Base-by-base conservation (phyloP, 2,113 vertebrate genomes). In the Edolisoma coerulescens region DNA sequence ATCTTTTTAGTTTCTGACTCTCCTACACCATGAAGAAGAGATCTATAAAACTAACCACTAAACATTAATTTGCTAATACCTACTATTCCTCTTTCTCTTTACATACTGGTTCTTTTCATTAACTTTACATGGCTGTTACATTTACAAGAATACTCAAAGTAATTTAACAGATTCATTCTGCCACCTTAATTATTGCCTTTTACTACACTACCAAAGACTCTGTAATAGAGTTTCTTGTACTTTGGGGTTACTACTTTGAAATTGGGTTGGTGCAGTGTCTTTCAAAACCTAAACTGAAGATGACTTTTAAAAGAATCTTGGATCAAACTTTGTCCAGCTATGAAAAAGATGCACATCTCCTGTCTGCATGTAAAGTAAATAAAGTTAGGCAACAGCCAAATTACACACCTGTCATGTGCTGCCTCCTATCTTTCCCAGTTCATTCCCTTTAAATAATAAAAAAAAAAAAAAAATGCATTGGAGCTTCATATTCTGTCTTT, bases 341-440 rank as follows among this genome's bases (percentile, higher is more conserved):
- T 44, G 47, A 89, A 68, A 74, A 45, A 90, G n/a, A 32, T 90
- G 28, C 37, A 60, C 57, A 69, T 41, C 52, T 68, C 60, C 41
- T 63, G 45, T 75, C 77, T 90, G 20, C 37, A n/a, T 23, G 13
- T 68, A 65, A 84, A 24, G 26, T 67, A 49, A 86, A 71, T 54
- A 85, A 49, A 80, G 64, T 59, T 60, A 87, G 60, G 49, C 71
- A 83, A 78, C 49, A n/a, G 52, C 37, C 45, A 96, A 47, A 63
- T 67, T 63, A 54, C 12, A 84, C 85, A 63, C 27, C 42, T 77
- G 39, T 87, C 87, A 93, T 77, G 73, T 92, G 87, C 57, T 90
- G 54, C 87, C 69, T 95, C 65, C 16, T 81, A 44, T 86, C 33
- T 92, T 95, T 90, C 95, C 94, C 93, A 90, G 56, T 88, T 91